Percentiles rank a stretch among this genome's conserved stretches.
Conservation (phyloP, 1,140 invertebrate genomes). For the Calephelis virginiensis region DNA sequence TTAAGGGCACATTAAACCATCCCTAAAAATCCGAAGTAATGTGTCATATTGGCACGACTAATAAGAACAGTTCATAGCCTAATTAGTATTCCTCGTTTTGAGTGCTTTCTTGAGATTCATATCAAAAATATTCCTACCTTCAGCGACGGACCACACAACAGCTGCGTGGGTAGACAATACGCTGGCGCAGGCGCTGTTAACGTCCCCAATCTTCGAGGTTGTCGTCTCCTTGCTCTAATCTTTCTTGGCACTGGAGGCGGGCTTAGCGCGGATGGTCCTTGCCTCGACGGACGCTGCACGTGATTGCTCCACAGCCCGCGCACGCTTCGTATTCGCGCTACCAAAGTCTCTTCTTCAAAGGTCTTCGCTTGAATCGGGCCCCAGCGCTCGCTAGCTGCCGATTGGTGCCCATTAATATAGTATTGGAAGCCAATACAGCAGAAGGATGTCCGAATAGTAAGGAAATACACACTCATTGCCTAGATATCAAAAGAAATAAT, state of each 20-base stretch:
- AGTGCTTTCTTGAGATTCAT: too few relatives aligned
- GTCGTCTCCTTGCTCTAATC: conserved; percentile 59
- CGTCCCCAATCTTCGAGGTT: conserved; percentile 48
- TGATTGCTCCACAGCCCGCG: conserved; percentile 46
- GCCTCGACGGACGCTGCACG: conserved; percentile 18
- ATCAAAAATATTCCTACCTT: conserved; percentile 45
- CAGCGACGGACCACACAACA: conserved; percentile 59
- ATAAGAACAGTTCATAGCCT: too few relatives aligned
- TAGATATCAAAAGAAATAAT: too few relatives aligned
- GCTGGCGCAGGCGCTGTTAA: conserved; percentile 48
- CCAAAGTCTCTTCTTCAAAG: conserved; percentile 54
- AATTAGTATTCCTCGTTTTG: too few relatives aligned
- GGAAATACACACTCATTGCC: neutral
- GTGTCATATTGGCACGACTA: too few relatives aligned
- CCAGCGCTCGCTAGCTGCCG: conserved; percentile 74
- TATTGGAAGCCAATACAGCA: neutral
- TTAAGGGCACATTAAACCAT: too few relatives aligned
- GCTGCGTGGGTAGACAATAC: conserved; percentile 59
- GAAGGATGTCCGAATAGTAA: too few relatives aligned
- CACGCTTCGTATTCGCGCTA: conserved; percentile 54
- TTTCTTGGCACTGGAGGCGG: conserved; percentile 52
- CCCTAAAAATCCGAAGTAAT: too few relatives aligned
- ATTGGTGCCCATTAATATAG: conserved; percentile 59
- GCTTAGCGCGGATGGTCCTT: conserved; percentile 35
- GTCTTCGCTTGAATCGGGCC: conserved; percentile 48